Evolutionary conservation across 2,113 vertebrate genomes (phyloP).

Genomic region (Camarhynchus parvulus): DNA sequence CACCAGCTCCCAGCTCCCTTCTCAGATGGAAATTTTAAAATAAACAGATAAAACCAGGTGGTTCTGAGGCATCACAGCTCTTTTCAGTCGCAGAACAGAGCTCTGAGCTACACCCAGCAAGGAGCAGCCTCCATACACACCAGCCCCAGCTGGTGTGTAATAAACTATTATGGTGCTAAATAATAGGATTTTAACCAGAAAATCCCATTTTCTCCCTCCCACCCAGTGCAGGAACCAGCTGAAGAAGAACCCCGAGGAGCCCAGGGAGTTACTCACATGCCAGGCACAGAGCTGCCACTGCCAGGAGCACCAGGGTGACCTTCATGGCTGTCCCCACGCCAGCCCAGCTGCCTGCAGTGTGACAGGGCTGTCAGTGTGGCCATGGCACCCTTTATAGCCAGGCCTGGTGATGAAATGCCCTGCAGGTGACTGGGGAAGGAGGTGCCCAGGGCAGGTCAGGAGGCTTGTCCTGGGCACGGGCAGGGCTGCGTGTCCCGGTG

Average conservation of each 20-base stretch:
- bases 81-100: not conserved
- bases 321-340: not conserved
- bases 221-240: not conserved
- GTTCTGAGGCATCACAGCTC: not conserved
- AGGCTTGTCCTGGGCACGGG: not conserved
- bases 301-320: not conserved
- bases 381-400: fast-evolving
- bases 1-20: not conserved
- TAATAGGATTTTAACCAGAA: fast-evolving
- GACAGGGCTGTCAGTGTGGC: fast-evolving
- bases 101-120: not conserved
- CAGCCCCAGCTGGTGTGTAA: not conserved
- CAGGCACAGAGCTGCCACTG: conserved; percentile 13
- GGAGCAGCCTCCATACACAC: not conserved
- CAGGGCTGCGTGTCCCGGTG: not conserved
- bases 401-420: not conserved
- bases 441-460: not conserved
- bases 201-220: not conserved
- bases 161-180: fast-evolving
- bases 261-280: not conserved
- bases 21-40: not conserved
- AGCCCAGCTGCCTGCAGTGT: fast-evolving
- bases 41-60: not conserved
- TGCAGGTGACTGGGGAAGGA: fast-evolving
- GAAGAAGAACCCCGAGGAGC: not conserved